Evolutionary conservation across 2,797 vertebrate species (phyloP).

Genomic region (Muscicapa striata): DNA sequence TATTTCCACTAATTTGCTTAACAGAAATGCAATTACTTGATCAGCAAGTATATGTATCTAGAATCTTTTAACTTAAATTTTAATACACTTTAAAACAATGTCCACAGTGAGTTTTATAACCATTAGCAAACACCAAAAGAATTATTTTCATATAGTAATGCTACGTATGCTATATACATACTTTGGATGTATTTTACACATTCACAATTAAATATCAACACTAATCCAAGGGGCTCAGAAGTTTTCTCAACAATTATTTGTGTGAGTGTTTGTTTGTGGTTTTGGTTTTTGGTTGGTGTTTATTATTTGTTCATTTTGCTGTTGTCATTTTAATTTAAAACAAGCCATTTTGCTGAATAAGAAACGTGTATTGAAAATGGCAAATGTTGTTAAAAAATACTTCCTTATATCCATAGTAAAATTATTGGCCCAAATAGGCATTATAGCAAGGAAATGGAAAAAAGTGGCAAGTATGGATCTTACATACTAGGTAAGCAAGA

Average conservation of each 20-base stretch:
- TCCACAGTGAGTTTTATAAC: not conserved
- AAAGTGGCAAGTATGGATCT: not conserved
- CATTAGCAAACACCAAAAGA: not conserved
- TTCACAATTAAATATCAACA: not conserved
- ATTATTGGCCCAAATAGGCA: not conserved
- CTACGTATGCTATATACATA: not conserved
- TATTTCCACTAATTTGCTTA: slow-evolving; percentile 4
- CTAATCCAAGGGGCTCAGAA: not conserved
- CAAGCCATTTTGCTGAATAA: not conserved
- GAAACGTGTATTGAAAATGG: not conserved
- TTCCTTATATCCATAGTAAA: not conserved
- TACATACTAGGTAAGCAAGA: not conserved
- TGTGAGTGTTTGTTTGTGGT: not conserved
- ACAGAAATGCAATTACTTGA: not conserved
- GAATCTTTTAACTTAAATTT: not conserved
- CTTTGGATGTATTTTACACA: not conserved
- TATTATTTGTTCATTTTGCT: not conserved
- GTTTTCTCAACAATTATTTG: not conserved
- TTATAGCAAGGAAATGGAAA: not conserved
- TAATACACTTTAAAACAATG: not conserved
- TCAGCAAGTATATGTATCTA: not conserved
- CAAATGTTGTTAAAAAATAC: not conserved
- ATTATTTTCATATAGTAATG: not conserved
- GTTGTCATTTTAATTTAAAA: not conserved
- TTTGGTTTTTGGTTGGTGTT: not conserved